Conservation (phyloP, 2,113 vertebrate species). For the Narcine bancroftii region DNA sequence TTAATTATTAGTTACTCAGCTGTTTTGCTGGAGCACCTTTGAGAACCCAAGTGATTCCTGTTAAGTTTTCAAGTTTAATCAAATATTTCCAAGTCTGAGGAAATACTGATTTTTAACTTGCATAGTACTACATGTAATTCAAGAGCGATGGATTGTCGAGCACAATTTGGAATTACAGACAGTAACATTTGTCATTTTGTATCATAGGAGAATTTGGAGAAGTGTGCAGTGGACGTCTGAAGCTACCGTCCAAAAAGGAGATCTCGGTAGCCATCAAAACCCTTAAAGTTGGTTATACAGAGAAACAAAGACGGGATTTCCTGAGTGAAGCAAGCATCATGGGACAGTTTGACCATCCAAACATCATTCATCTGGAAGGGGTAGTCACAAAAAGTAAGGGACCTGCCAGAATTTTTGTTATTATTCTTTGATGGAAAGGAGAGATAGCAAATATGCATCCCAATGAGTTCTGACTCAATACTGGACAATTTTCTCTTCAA, state of each 20-base stretch:
- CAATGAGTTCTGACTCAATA: too few relatives aligned
- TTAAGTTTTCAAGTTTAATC: not conserved
- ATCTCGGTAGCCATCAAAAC: conserved; percentile 97
- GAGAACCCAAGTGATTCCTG: not conserved
- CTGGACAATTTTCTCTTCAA: too few relatives aligned
- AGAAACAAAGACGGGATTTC: conserved; percentile 92
- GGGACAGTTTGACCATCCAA: conserved; percentile 97
- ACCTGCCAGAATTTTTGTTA: not conserved
- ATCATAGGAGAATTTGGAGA: conserved; percentile 88
- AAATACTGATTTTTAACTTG: not conserved
- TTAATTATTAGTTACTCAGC: too few relatives aligned
- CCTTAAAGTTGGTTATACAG: conserved; percentile 89
- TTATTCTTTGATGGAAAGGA: not conserved
- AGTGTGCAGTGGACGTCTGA: conserved; percentile 89
- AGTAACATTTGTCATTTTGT: conserved; percentile 26
- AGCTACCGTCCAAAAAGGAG: conserved; percentile 90
- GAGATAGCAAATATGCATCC: not conserved
- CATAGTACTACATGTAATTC: not conserved
- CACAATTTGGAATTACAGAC: not conserved
- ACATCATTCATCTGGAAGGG: conserved; percentile 91
- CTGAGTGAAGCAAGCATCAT: conserved; percentile 93
- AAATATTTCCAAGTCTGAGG: not conserved
- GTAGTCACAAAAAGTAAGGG: conserved; percentile 94
- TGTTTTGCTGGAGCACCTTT: not conserved
- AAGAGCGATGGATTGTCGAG: not conserved